These are phyloP conservation scores for Dryas iulia DNA, from an alignment of 1,140 invertebrate genomes.

Conservation along the genomic window DNA sequence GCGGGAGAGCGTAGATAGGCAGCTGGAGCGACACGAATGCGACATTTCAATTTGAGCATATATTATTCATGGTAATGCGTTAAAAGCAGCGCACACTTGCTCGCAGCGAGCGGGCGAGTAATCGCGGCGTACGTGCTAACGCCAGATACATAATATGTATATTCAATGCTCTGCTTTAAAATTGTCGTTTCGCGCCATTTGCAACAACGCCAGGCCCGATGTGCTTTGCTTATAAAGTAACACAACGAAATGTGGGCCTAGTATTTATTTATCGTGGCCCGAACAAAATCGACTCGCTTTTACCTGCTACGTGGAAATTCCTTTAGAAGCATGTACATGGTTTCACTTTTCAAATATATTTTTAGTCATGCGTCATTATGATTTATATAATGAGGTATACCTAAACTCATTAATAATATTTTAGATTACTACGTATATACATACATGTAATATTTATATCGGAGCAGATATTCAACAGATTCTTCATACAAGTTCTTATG, in stretches of 20 bases:
- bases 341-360: not conserved
- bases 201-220: conserved; percentile 53
- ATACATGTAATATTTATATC: not conserved
- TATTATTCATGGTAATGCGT: conserved; percentile 80
- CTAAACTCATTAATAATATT: not conserved
- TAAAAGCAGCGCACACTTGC: conserved; percentile 72
- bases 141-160: conserved; percentile 56
- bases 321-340: not conserved
- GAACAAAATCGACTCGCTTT: conserved; percentile 29
- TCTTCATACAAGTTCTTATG: too few species aligned
- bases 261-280: conserved; percentile 57
- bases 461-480: too few species aligned
- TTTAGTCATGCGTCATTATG: not conserved
- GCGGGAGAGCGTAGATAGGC: conserved; percentile 55
- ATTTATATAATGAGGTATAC: not conserved
- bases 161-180: conserved; percentile 76
- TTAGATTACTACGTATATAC: not conserved
- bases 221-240: conserved; percentile 71
- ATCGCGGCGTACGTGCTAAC: conserved; percentile 66
- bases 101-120: conserved; percentile 58
- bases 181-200: conserved; percentile 76
- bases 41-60: conserved; percentile 79
- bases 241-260: conserved; percentile 53
- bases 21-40: conserved; percentile 68
- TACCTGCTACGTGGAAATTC: conserved; percentile 40